A percentile compares a stretch with the other conserved stretches of the same genome.
Evolutionary conservation across 2,888 invertebrate species (phyloP).

Genomic region (Aromia moschata): DNA sequence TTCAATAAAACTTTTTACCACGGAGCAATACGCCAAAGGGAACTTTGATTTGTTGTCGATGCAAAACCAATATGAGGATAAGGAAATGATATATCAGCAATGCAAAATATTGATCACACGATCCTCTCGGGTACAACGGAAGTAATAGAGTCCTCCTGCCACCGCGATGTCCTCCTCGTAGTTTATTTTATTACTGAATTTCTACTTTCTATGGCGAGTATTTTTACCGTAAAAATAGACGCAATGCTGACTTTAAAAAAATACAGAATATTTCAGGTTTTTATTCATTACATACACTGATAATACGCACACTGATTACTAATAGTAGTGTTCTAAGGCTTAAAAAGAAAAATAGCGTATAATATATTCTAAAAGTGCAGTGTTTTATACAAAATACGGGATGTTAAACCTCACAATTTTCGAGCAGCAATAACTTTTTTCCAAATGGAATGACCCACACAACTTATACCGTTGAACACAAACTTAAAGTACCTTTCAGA

Average conservation of each 20-base stretch:
- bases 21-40: too few species aligned
- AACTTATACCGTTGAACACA: too few species aligned
- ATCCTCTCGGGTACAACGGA: conserved; percentile 50
- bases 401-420: too few species aligned
- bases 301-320: not conserved
- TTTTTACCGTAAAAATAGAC: not conserved
- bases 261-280: not conserved
- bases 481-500: too few species aligned
- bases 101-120: conserved; percentile 54
- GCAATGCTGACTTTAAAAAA: not conserved
- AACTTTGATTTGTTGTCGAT: conserved; percentile 46
- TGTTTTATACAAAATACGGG: too few species aligned
- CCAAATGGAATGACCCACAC: too few species aligned
- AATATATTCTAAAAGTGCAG: not conserved
- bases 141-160: conserved; percentile 36
- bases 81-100: conserved; percentile 51
- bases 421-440: too few species aligned
- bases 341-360: not conserved
- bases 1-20: too few species aligned
- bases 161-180: conserved; percentile 32
- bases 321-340: not conserved
- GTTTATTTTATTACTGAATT: conserved; percentile 30
- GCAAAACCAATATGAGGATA: conserved; percentile 43
- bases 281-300: not conserved
- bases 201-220: not conserved